Conservation (phyloP, 2,888 invertebrate genomes). For the Stegophylla sp. region DNA sequence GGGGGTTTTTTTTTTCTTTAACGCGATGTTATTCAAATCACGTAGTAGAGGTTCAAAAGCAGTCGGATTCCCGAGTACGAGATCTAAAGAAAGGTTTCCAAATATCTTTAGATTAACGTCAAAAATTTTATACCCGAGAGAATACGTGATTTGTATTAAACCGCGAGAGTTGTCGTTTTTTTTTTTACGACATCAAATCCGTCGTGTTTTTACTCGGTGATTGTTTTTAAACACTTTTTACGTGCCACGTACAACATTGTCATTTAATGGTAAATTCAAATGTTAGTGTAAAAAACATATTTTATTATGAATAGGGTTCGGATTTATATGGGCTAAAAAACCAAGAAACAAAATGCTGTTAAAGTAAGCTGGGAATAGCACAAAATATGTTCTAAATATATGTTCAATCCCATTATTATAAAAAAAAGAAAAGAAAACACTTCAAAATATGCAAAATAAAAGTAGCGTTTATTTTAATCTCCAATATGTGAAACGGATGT, state of each 20-base stretch:
- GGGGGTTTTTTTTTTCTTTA: conserved; percentile 7
- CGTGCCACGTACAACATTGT: not conserved
- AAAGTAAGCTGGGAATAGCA: too few species aligned
- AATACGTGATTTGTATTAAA: not conserved
- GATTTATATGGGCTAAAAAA: too few species aligned
- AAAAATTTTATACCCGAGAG: not conserved
- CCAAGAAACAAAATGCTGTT: too few species aligned
- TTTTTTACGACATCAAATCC: not conserved
- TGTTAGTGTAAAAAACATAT: too few species aligned
- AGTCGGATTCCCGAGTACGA: not conserved
- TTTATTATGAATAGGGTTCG: too few species aligned
- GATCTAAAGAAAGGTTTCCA: not conserved
- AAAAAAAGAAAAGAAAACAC: too few species aligned
- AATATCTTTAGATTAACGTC: conserved; percentile 23
- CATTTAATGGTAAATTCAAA: not conserved
- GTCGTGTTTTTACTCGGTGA: not conserved
- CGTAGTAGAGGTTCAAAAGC: not conserved
- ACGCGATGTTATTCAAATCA: conserved; percentile 20
- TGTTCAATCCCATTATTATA: too few species aligned
- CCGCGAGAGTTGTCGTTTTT: not conserved
- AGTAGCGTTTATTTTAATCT: too few species aligned
- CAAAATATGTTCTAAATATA: too few species aligned
- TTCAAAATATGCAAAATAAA: too few species aligned
- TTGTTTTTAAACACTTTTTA: not conserved
- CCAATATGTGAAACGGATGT: too few species aligned